Conservation (phyloP, 2,888 invertebrate genomes). For the Liopterus haemorrhoidalis region DNA sequence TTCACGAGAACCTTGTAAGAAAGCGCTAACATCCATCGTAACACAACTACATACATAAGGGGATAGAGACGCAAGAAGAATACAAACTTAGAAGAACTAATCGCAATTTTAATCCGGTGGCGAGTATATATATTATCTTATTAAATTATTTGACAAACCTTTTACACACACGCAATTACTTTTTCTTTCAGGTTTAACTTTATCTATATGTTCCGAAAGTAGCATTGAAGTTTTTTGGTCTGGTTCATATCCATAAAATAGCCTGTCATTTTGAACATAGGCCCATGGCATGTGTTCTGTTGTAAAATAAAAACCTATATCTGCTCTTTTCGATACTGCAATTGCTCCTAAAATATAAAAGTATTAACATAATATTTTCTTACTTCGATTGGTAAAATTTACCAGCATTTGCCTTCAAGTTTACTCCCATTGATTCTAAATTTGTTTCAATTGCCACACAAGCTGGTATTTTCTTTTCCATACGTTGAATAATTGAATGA, state of each 20-base stretch:
- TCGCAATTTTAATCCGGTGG: too few species aligned
- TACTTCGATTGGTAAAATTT: constrained; percentile 26
- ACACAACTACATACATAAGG: too few species aligned
- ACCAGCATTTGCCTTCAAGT: constrained; percentile 64
- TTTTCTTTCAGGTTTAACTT: too few species aligned
- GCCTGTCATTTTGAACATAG: constrained; percentile 43
- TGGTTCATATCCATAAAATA: constrained; percentile 55
- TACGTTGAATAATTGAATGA: constrained; percentile 59
- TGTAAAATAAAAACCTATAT: constrained; percentile 63
- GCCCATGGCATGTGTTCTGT: constrained; percentile 68
- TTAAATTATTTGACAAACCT: too few species aligned
- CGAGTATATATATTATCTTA: too few species aligned
- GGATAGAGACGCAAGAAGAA: too few species aligned
- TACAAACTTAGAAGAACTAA: too few species aligned
- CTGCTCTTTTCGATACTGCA: constrained; percentile 59
- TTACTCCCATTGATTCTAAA: constrained; percentile 59
- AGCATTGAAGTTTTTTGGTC: too few species aligned
- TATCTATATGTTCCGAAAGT: too few species aligned
- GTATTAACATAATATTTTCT: neutral
- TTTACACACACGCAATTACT: too few species aligned
- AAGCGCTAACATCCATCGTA: too few species aligned
- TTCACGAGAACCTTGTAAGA: too few species aligned
- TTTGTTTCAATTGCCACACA: constrained; percentile 57
- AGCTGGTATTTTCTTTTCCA: constrained; percentile 55
- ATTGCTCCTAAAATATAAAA: constrained; percentile 52